A percentile compares a stretch with the other conserved stretches of the same genome.
Conservation (phyloP, 1,140 invertebrate species). For the Oreohelix idahoensis region DNA sequence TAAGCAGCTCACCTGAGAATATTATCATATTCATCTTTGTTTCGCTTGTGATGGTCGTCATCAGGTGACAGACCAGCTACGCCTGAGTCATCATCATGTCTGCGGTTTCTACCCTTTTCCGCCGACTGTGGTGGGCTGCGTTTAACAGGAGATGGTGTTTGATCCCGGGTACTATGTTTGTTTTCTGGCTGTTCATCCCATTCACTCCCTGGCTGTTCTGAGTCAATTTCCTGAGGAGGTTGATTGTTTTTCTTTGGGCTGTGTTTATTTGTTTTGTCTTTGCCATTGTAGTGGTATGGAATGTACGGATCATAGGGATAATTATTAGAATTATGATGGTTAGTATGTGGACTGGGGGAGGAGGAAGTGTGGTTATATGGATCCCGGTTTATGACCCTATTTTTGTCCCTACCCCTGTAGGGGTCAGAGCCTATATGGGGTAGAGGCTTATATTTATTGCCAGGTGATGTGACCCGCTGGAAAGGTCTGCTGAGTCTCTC, state of each 20-base stretch:
- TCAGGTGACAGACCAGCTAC: neutral
- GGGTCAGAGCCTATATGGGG: slow-evolving; percentile 20
- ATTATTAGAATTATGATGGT: neutral
- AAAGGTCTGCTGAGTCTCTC: neutral
- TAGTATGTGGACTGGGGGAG: neutral
- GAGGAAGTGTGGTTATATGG: neutral
- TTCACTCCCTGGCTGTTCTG: neutral
- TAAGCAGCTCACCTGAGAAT: slow-evolving; percentile 28
- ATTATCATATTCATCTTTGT: slow-evolving; percentile 22
- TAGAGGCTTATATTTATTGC: slow-evolving; percentile 23
- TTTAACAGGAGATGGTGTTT: neutral
- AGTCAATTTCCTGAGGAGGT: neutral
- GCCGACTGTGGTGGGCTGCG: neutral
- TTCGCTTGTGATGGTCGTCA: neutral
- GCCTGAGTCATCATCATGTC: slow-evolving; percentile 7
- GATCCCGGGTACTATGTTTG: neutral
- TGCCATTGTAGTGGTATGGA: neutral
- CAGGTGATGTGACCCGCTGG: neutral
- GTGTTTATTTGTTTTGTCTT: neutral
- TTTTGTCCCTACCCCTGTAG: neutral
- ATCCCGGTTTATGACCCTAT: neutral
- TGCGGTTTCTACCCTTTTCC: neutral
- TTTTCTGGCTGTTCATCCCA: slow-evolving; percentile 22
- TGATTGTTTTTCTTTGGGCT: neutral
- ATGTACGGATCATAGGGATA: neutral